Evolutionary conservation across 2,113 vertebrate genomes (phyloP).

Genomic region (Labeo rohita): DNA sequence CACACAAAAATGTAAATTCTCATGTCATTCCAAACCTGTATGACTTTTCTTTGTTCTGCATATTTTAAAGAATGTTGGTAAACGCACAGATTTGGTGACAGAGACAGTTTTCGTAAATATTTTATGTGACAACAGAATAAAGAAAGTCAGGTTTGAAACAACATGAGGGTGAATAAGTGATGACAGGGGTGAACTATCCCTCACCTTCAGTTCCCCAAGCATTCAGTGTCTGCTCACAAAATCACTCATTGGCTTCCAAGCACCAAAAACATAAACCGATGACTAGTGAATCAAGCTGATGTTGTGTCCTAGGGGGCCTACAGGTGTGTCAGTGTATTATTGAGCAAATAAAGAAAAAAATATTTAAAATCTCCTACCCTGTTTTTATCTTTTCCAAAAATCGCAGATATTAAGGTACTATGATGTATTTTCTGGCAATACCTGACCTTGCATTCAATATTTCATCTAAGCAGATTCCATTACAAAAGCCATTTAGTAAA

Average conservation of each 20-base stretch:
- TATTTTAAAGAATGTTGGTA: background rate
- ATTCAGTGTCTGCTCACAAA: slow-evolving; percentile 38
- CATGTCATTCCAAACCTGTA: background rate
- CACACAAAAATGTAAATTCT: background rate
- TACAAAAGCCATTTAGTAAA: slow-evolving; percentile 32
- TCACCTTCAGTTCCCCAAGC: slow-evolving; percentile 9
- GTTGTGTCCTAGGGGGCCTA: slow-evolving; percentile 37
- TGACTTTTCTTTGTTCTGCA: background rate
- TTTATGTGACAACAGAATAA: background rate
- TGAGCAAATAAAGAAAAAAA: slow-evolving; percentile 50
- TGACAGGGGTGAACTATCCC: background rate
- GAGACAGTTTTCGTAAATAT: background rate
- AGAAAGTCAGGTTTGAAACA: background rate
- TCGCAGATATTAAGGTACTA: background rate
- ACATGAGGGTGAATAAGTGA: background rate
- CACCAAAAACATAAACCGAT: slow-evolving; percentile 47
- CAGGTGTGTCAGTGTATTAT: slow-evolving; percentile 43
- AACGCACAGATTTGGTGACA: background rate
- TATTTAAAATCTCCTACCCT: slow-evolving; percentile 36
- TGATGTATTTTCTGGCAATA: background rate
- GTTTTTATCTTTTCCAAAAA: background rate
- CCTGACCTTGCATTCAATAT: slow-evolving; percentile 14
- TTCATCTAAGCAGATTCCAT: slow-evolving; percentile 29
- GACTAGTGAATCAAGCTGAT: slow-evolving; percentile 55
- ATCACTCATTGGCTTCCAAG: slow-evolving; percentile 39